Evolutionary conservation across 1,140 invertebrate genomes (phyloP), one percentile per base, ranked within the genome.

Genomic region (Mercenaria mercenaria): DNA sequence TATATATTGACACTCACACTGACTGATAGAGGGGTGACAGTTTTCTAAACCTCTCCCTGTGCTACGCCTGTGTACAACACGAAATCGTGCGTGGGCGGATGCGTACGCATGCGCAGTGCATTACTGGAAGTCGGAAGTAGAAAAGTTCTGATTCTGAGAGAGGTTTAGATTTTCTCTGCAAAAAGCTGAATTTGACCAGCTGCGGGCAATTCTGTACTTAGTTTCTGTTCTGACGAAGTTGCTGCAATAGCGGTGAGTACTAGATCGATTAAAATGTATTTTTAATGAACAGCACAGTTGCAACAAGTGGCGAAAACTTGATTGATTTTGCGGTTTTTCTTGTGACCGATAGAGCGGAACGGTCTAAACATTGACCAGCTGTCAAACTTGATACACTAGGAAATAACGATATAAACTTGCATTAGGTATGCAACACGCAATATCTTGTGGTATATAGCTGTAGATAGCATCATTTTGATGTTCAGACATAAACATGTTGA

Each of bases 311-410:
- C 29, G 26, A 64, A 64, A 64, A n/a, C 8, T 26, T 26, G 59
- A 29, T 64, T 64, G 59, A 64, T 64, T 64, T 64, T 64, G 59
- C 59, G 59, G 59, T 64, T 64, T 56, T 64, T 29, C 59, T 2
- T 26, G n/a, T 64, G 59, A 26, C 26, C 26, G 29, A 4, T 64
- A 26, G 15, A 64, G 59, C 59, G 59, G 23, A 64, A 64, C 59
- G 59, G 59, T 64, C 59, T 64, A 64, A 64, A 64, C 59, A 64
- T 26, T 64, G 59, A 64, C 59, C 59, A 64, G 52, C 52, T 56
- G 52, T 56, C 15, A 56, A 15, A 47, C 15, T 47, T 47, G 43
- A 6, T 47, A 15, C 43, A 47, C n/a, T n/a, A n/a, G n/a, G n/a
- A n/a, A n/a, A n/a, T n/a, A n/a, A n/a, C n/a, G n/a, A n/a, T n/a